A percentile compares a stretch with the other conserved stretches of the same genome.
These are phyloP conservation scores for Stictonetta naevosa DNA, from an alignment of 2,113 vertebrate species.

Conservation along the genomic window DNA sequence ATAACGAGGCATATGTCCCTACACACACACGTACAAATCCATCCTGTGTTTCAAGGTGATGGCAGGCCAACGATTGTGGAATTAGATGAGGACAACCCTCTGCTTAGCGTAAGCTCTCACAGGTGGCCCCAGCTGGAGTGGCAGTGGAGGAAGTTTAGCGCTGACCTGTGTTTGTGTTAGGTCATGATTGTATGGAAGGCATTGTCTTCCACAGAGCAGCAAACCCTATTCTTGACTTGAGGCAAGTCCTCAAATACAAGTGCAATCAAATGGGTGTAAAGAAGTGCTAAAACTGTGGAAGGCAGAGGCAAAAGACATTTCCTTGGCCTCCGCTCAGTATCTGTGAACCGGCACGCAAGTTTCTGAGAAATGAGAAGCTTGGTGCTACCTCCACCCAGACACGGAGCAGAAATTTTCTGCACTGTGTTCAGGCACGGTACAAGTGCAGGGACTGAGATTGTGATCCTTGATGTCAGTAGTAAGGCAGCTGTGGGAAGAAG, in stretches of 20 bases:
- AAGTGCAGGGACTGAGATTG: not conserved
- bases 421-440: not conserved
- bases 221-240: not conserved
- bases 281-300: not conserved
- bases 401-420: not conserved
- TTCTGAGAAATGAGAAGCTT: not conserved
- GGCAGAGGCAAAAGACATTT: not conserved
- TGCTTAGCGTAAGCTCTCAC: not conserved
- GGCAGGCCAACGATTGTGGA: not conserved
- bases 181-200: not conserved
- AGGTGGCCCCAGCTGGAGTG: not conserved
- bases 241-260: not conserved
- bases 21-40: rapidly evolving
- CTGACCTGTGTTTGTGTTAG: not conserved
- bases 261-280: not conserved
- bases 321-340: not conserved
- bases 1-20: not conserved
- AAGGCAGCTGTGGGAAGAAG: not conserved
- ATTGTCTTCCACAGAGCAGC: not conserved
- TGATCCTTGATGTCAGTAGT: not conserved
- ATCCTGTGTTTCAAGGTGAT: not conserved
- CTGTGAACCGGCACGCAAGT: not conserved
- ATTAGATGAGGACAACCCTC: not conserved
- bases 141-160: not conserved
- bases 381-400: not conserved